Evolutionary conservation across 64 coral and sea anemone species (phyloP), one percentile per base, ranked within the genome.

Genomic region (Stichodactyla helianthus): DNA sequence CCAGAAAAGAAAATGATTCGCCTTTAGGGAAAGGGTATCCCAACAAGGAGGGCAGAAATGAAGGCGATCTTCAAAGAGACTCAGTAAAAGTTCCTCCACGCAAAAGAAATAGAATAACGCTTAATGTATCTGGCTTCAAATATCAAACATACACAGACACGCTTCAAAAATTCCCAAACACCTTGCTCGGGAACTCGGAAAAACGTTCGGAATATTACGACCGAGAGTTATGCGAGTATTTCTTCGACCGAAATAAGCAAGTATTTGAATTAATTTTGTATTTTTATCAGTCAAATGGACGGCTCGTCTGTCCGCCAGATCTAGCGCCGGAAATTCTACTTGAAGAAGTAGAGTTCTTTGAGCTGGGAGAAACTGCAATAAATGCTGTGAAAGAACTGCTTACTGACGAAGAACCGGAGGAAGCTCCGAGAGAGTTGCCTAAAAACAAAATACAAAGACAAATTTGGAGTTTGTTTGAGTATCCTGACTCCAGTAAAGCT

Each of bases 241-340:
- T 99, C 68, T 97, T 97, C n/a, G 95, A 97, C 58, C 88, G 95
- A 2, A 97, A 97, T 79, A 97, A 91, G 53, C 92, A 93, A 91
- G 91, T 93, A 77, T 97, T 97, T 31, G 95, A 97, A 77, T 59
- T 93, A 53, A 97, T 97, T 91, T 54, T 97, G 54, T 97, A 97
- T 56, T 97, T 97, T 59, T 97, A 97, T 86, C 95, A 97, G 70
- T 97, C 95, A 14, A 97, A 93, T 93, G 95, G 95, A 5, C 80
- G 92, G 74, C 79, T 97, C 20, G 95, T 97, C 25, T 93, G 95
- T 54, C 95, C 95, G 20, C 91, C 91, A 20, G 95, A 93, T 19
- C 63, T 97, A 7, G 89, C 95, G 5, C 92, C 92, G 4, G 91
- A 97, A 83, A 93, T 97, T 86, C 83, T 97, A 59, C 79, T 93